Conservation (phyloP, 2,113 vertebrate species). For the Podocnemis expansa region DNA sequence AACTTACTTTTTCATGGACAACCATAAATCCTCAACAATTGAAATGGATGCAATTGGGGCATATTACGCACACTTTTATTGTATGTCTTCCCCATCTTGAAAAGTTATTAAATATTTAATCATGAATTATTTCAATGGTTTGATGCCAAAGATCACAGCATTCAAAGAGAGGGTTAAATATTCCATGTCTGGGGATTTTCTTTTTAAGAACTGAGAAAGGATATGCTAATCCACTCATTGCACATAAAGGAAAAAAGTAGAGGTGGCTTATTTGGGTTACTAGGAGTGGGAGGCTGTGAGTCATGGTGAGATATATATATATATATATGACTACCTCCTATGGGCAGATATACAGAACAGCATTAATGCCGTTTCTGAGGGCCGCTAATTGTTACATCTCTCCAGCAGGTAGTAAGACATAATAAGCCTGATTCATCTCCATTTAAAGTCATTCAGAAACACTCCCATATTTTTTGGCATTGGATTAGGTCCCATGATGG, state of each 20-base stretch:
- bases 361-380: background rate
- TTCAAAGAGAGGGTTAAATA: conserved; percentile 26
- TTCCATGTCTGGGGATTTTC: background rate
- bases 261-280: background rate
- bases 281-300: background rate
- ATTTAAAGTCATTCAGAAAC: conserved; percentile 25
- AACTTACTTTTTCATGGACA: conserved; percentile 40
- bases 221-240: background rate
- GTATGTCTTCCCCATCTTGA: background rate
- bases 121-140: background rate
- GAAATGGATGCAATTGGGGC: conserved; percentile 1
- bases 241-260: background rate
- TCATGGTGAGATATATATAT: background rate
- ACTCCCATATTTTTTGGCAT: conserved; percentile 1
- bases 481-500: conserved; percentile 2
- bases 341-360: background rate
- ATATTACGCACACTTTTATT: background rate
- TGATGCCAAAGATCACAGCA: conserved; percentile 13
- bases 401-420: background rate
- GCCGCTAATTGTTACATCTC: background rate
- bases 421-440: background rate
- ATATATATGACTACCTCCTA: background rate
- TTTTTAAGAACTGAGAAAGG: background rate
- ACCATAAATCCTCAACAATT: conserved; percentile 46
- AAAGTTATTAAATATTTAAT: conserved; percentile 6